These are phyloP conservation scores for Melieria omissa DNA, from an alignment of 2,888 invertebrate genomes.

Conservation along the genomic window DNA sequence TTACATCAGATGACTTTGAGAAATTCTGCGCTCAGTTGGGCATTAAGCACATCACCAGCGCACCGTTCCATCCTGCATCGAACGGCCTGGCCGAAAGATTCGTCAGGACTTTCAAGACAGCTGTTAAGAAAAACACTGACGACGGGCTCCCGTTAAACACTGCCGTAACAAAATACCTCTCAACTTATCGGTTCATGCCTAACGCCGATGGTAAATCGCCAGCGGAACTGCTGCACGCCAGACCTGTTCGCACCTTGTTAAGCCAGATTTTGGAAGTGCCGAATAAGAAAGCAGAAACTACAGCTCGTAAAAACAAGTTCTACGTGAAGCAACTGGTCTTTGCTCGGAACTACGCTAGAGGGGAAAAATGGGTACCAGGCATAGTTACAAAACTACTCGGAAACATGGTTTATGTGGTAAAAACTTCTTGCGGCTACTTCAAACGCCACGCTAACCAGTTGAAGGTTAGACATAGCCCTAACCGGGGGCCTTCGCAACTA, in stretches of 20 bases:
- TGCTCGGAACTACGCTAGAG: slow-evolving; percentile 19
- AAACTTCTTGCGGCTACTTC: slow-evolving; percentile 7
- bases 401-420: slow-evolving; percentile 15
- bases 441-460: slow-evolving; percentile 12
- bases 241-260: slow-evolving; percentile 31
- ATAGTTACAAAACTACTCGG: slow-evolving; percentile 1
- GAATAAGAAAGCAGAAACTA: not conserved
- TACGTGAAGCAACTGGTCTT: slow-evolving; percentile 13
- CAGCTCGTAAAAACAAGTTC: slow-evolving; percentile 1
- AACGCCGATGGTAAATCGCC: slow-evolving; percentile 35
- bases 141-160: slow-evolving; percentile 21
- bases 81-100: slow-evolving; percentile 35
- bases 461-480: not conserved
- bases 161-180: slow-evolving; percentile 25
- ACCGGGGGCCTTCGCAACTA: not conserved
- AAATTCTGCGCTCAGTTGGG: slow-evolving; percentile 43
- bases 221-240: slow-evolving; percentile 34
- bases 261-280: slow-evolving; percentile 13
- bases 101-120: slow-evolving; percentile 29
- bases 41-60: slow-evolving; percentile 48
- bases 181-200: slow-evolving; percentile 38
- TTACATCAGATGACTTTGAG: slow-evolving; percentile 46
- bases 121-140: slow-evolving; percentile 33
- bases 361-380: slow-evolving; percentile 29
- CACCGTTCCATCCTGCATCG: slow-evolving; percentile 45